A percentile compares a stretch with the other conserved stretches of the same genome.
Evolutionary conservation across 1,140 invertebrate genomes (phyloP).

Genomic region (Drosophila arawakana): DNA sequence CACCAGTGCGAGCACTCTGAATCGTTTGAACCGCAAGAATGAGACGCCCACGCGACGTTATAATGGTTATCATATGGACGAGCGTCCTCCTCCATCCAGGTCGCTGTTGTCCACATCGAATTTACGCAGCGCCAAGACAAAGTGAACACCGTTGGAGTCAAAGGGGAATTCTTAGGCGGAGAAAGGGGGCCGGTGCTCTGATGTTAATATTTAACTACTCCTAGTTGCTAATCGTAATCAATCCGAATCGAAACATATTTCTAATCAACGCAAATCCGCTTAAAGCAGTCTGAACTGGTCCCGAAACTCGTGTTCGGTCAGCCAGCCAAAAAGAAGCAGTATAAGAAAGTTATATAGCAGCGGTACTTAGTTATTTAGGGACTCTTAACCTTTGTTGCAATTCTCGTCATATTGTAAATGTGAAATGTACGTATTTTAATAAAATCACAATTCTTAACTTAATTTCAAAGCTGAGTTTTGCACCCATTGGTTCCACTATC

Average conservation of each 20-base stretch:
- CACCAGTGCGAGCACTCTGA: conserved; percentile 71
- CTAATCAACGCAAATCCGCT: conserved; percentile 61
- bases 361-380: conserved; percentile 49
- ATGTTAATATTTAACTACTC: conserved; percentile 57
- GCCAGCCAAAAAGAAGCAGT: background rate
- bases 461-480: background rate
- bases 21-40: conserved; percentile 60
- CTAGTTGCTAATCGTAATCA: conserved; percentile 68
- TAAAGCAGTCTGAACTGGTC: conserved; percentile 7
- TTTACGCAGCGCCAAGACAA: conserved; percentile 73
- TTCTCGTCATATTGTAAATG: conserved; percentile 82
- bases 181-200: conserved; percentile 32
- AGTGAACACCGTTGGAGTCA: conserved; percentile 33
- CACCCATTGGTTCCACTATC: background rate
- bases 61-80: conserved; percentile 69
- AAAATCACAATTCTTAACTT: conserved; percentile 75
- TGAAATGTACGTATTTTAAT: conserved; percentile 78
- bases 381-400: conserved; percentile 78
- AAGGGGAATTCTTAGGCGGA: conserved; percentile 33
- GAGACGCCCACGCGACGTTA: conserved; percentile 43
- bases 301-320: conserved; percentile 2
- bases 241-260: conserved; percentile 66
- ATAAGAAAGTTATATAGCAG: background rate
- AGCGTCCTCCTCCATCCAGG: conserved; percentile 67
- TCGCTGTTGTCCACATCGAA: conserved; percentile 76